A percentile compares a stretch with the other conserved stretches of the same genome.
Conservation (phyloP, 2,888 invertebrate genomes). For the Coenonympha arcania region DNA sequence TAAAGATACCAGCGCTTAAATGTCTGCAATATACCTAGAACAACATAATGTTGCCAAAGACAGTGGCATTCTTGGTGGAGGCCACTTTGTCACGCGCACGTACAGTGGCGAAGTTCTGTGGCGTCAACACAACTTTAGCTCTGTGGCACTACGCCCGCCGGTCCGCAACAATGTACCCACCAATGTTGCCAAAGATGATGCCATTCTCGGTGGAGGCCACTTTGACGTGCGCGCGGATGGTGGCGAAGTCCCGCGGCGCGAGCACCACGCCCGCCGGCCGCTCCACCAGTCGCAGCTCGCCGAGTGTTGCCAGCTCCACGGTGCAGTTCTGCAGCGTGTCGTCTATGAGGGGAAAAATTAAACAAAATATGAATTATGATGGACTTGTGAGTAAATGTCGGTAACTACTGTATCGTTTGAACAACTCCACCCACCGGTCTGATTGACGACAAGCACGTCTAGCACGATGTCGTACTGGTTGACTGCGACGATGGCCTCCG, state of each 20-base stretch:
- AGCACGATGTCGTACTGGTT: slow-evolving; percentile 99
- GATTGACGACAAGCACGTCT: slow-evolving; percentile 98
- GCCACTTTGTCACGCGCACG: slow-evolving; percentile 99
- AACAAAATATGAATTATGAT: too few relatives aligned
- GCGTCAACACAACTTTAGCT: too few relatives aligned
- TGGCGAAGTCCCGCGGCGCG: slow-evolving; percentile 97
- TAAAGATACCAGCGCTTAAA: too few relatives aligned
- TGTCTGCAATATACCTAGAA: too few relatives aligned
- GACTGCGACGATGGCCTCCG: slow-evolving; percentile 99
- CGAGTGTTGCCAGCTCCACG: slow-evolving; percentile 96
- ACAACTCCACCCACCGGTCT: slow-evolving; percentile 86
- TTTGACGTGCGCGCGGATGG: slow-evolving; percentile 98
- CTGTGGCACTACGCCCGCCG: slow-evolving; percentile 93
- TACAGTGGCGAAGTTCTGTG: slow-evolving; percentile 97
- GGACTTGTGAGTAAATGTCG: too few relatives aligned
- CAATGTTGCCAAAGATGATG: slow-evolving; percentile 99
- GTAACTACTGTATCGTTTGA: too few relatives aligned
- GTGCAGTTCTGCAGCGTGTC: slow-evolving; percentile 99
- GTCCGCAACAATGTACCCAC: slow-evolving; percentile 84
- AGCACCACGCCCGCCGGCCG: slow-evolving; percentile 96
- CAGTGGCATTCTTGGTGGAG: slow-evolving; percentile 99
- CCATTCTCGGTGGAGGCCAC: slow-evolving; percentile 99
- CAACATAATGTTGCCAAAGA: slow-evolving; percentile 98
- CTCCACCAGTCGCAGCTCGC: slow-evolving; percentile 98
- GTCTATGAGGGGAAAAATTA: slow-evolving; percentile 46